These are phyloP conservation scores for Drosophila pallidifrons DNA, from an alignment of 1,140 invertebrate genomes.

Conservation along the genomic window DNA sequence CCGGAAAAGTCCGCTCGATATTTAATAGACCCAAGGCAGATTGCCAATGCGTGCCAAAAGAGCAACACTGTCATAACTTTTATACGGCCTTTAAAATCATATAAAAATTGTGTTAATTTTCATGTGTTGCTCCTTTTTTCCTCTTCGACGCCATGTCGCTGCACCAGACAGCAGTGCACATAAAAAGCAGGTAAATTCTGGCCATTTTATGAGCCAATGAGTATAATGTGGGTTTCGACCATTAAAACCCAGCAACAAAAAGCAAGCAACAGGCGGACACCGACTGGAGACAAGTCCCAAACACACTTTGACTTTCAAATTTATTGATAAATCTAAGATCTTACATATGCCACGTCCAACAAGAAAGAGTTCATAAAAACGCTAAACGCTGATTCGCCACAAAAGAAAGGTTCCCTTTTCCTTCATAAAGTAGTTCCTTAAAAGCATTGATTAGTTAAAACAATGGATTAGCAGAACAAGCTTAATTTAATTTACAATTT, in stretches of 20 bases:
- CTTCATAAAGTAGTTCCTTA: no score
- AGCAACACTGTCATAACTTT: slow-evolving; percentile 71
- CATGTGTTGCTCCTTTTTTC: slow-evolving; percentile 60
- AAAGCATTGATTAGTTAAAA: no score
- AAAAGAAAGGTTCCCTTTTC: no score
- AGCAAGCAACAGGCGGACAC: background rate
- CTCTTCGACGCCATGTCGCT: background rate
- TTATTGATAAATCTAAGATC: slow-evolving; percentile 79
- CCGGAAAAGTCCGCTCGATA: slow-evolving; percentile 63
- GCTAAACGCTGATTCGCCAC: no score
- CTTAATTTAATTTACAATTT: no score
- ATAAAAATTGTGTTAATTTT: slow-evolving; percentile 81
- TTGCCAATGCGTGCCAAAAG: slow-evolving; percentile 33
- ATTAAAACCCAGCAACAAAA: slow-evolving; percentile 47
- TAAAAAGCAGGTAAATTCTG: slow-evolving; percentile 65
- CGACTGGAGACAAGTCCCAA: slow-evolving; percentile 27
- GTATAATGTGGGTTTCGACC: slow-evolving; percentile 62
- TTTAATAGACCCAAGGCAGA: slow-evolving; percentile 60
- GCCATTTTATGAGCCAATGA: slow-evolving; percentile 66
- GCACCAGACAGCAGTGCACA: slow-evolving; percentile 13
- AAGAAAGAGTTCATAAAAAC: slow-evolving; percentile 16
- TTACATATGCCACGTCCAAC: slow-evolving; percentile 24
- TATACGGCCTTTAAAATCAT: slow-evolving; percentile 77
- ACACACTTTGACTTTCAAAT: slow-evolving; percentile 67
- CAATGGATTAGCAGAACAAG: no score